Base-by-base conservation (phyloP, 2,888 invertebrate species). In the Philereme vetulata region DNA sequence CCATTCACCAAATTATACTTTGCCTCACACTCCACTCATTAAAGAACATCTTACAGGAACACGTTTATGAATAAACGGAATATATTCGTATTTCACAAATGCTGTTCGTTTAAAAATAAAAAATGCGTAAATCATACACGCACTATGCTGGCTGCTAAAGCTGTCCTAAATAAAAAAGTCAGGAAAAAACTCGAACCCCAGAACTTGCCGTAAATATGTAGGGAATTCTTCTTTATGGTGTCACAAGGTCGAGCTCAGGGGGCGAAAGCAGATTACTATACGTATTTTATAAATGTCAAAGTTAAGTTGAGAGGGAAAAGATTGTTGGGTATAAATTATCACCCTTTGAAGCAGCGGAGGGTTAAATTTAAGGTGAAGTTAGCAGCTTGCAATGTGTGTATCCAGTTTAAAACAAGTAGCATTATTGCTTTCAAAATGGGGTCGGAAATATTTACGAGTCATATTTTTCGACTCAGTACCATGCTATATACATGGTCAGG, bases 291-390 rank as follows among this genome's bases (percentile, higher is more conserved):
- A 67, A 61, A 65, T 68, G 70, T 66, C 70, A 68, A 62, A 65
- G 67, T 57, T 68, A 65, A 68, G 70, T 68, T 67, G 70, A 71
- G 67, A 72, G 73, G 72, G 71, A 71, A 68, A 70, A 72, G 54
- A 67, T 71, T 70, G 64, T 54, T 58, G 64, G 60, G 40, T 56
- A 68, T 66, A 68, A 65, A 72, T 72, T 67, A 67, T 63, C 64
- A 61, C 63, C 60, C 64, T 44, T 51, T 56, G 57, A 63, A 50
- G 64, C 60, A 60, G 61, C 51, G 51, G 61, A 66, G 65, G 68
- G 64, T 68, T 66, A 61, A 53, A 62, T 60, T 62, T 57, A 54
- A 57, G 62, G 62, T 62, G 62, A 62, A 58, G 58, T 59, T 62
- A 62, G 58, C 58, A 62, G 62, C 62, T 62, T 58, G 62, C 55